phyloP scores from a whole-genome alignment of 2,888 invertebrate species.

The Argyresthia goedartella region DNA sequence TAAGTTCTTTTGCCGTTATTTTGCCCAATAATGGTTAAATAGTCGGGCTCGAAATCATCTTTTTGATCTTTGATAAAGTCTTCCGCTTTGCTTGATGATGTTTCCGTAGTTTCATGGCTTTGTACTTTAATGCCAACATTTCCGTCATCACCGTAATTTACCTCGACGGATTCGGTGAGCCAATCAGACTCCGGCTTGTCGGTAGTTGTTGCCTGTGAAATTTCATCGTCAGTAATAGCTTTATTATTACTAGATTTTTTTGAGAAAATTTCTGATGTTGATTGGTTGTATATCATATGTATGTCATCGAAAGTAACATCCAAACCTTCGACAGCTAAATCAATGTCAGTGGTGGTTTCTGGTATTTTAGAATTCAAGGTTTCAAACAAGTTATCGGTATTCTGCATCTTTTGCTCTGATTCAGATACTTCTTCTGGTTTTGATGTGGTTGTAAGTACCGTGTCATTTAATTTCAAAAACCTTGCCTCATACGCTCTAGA shows the following conservation, averaged over 20 bases:
- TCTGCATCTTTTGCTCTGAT: too few species aligned
- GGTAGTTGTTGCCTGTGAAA: slow-evolving; percentile 19
- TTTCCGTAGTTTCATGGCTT: slow-evolving; percentile 36
- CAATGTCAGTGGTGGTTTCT: not conserved
- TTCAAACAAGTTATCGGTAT: not conserved
- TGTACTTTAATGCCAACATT: too few species aligned
- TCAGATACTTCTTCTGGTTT: slow-evolving; percentile 1
- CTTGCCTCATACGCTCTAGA: slow-evolving; percentile 5
- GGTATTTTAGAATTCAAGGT: too few species aligned
- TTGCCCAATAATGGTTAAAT: slow-evolving; percentile 39
- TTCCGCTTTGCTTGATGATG: slow-evolving; percentile 29
- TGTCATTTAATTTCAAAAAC: not conserved
- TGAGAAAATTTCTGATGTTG: slow-evolving; percentile 22
- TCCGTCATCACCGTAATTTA: slow-evolving; percentile 12
- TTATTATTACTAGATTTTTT: slow-evolving; percentile 16
- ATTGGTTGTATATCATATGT: slow-evolving; percentile 39
- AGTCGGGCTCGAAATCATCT: slow-evolving; percentile 56
- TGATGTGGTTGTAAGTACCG: not conserved
- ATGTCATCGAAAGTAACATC: slow-evolving; percentile 50
- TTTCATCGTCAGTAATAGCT: not conserved
- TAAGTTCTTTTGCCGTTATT: slow-evolving; percentile 25
- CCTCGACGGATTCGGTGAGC: slow-evolving; percentile 41
- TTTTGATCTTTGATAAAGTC: slow-evolving; percentile 25
- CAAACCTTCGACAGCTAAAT: slow-evolving; percentile 22
- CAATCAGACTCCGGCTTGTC: slow-evolving; percentile 40